Evolutionary conservation across 2,888 invertebrate species (phyloP), one percentile per base, ranked within the genome.

Genomic region (Lochmaea crataegi): DNA sequence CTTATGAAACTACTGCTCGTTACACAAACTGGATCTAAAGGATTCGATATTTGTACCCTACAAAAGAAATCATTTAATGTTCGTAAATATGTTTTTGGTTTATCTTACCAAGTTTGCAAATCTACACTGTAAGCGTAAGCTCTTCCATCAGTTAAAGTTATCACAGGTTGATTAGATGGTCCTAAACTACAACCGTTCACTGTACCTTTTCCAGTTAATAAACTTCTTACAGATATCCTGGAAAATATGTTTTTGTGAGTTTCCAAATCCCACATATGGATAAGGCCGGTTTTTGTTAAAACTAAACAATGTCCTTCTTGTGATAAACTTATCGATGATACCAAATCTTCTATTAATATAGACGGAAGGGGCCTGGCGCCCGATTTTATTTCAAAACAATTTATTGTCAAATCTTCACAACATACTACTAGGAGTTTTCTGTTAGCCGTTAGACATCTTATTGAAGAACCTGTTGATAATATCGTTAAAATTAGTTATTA

Each of bases 91-190:
- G 5, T n/a, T 51, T 53, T 53, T 53, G 7, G 58, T 22, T 69
- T 14, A 12, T n/a, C 68, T 89, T 87, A 92, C 96, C 94, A 93
- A 6, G 93, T 89, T 81, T 91, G 91, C 82, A 97, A 88, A 82
- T 93, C 92, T 78, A 90, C 88, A 79, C 94, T 93, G 85, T 94
- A 97, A 72, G 95, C 92, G 83, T 94, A 97, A 2, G 96, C 94
- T 84, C 93, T 92, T 32, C 96, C 95, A 83, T 94, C 95, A 45
- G 93, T 93, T 48, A 97, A 89, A n/a, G 94, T 91, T 77, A 98
- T 89, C 83, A 96, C 89, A 0, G 97, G 96, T 83, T 93, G 91
- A 76, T 94, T 92, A 14, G 93, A 88, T 81, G 83, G 86, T 78
- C 85, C 87, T 80, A 91, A 89, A 71, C 89, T 90, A 82, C 89